Evolutionary conservation across 2,113 vertebrate species (phyloP), one percentile per base, ranked within the genome.

Genomic region (Callipepla squamata): DNA sequence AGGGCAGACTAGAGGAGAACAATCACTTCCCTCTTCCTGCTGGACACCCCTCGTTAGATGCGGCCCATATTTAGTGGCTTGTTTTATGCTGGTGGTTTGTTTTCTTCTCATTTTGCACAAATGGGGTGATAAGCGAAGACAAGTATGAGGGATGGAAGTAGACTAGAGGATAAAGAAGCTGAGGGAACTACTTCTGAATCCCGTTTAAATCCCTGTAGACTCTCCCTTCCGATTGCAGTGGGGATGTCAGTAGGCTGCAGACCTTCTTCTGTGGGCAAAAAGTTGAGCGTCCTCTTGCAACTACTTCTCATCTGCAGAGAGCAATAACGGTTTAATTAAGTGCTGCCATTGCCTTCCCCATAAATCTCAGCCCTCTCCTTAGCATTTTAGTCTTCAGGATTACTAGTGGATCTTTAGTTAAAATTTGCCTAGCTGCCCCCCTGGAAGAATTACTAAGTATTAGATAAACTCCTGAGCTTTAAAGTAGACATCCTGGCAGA

Each of bases 311-410:
- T 59, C 50, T 4, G 0, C 20, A 48, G 47, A 87, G 59, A 70
- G 28, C 44, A 89, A 44, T 78, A 80, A 59, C 12, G 13, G 8
- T 50, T 28, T 89, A 0, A 1, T 79, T 90, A 90, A 69, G 36
- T 2, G 0, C 38, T 91, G 28, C 22, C 51, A 0, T 58, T 5
- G 0, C 19, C 16, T 85, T 94, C 16, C 63, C 16, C 0, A 0
- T 72, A 87, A 86, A 63, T 59, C 15, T 50, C 57, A 84, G 34
- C 47, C 57, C 11, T 87, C 22, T 25, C 6, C 13, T 78, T 26
- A 28, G n/a, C 23, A 6, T 9, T 84, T 36, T 2, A 2, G 26
- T 75, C 22, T 75, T 26, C 20, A 19, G 4, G 34, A 14, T 58
- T 85, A 32, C 62, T 62, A 1, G 36, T 66, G 45, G 16, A 18